Evolutionary conservation across 2,113 vertebrate species (phyloP), one percentile per base, ranked within the genome.

Genomic region (Xenopus laevis): DNA sequence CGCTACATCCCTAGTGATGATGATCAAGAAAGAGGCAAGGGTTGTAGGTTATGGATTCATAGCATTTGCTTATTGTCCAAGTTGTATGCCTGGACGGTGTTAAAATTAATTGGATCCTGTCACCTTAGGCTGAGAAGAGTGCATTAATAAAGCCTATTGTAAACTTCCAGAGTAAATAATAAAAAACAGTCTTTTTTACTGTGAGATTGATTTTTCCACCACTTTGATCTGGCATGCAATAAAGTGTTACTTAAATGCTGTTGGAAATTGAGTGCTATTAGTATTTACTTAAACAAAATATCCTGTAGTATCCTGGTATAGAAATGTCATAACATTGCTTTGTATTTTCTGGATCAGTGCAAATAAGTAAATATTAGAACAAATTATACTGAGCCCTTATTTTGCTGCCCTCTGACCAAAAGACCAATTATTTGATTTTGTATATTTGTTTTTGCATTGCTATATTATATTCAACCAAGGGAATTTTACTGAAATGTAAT

Each of bases 41-140:
- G 60, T 71, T 76, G 71, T 65, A 78, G 79, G 74, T 62, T 71
- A 73, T 62, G 61, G 68, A 80, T 67, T 65, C 57, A 0, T 52
- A 64, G 20, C 81, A 74, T 72, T 83, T 82, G 72, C 69, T 79
- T 78, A 84, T 73, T 82, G 80, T 71, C 65, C 10, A 71, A 79
- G 62, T 76, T 79, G 55, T 60, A 78, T 65, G 59, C 77, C 78
- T 84, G 81, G 73, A 61, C 79, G 79, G 45, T 79, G 21, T 81
- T 80, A 79, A 65, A 64, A 44, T 65, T 62, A 69, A 74, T 71
- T 80, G 71, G 71, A 77, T 74, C 66, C 71, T 79, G 66, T 64
- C 76, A 61, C 16, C 46, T 30, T 63, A 77, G 55, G 61, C 55
- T 79, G 55, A 78, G 79, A 68, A 13, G 65, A 81, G 65, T 77